Percentiles rank a stretch among this genome's conserved stretches.
These are phyloP conservation scores for Crenichthys baileyi DNA, from an alignment of 2,797 vertebrate genomes.

Conservation along the genomic window DNA sequence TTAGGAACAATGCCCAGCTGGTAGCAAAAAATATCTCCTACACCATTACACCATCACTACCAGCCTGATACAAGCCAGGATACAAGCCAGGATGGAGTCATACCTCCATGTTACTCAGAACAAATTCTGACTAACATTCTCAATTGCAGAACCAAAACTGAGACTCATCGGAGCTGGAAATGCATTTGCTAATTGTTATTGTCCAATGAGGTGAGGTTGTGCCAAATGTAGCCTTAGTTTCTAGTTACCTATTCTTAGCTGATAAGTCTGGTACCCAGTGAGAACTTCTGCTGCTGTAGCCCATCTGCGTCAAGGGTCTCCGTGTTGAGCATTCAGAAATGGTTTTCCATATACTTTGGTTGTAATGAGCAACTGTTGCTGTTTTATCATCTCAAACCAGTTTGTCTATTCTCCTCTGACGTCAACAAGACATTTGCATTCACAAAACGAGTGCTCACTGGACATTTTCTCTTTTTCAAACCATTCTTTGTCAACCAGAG, in stretches of 20 bases:
- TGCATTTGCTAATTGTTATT: neutral
- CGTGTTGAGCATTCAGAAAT: neutral
- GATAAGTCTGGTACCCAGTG: too few relatives aligned
- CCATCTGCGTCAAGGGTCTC: neutral
- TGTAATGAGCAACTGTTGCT: neutral
- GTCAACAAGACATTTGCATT: neutral
- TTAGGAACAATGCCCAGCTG: neutral
- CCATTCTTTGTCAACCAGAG: too few relatives aligned
- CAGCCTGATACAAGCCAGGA: neutral
- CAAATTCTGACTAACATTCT: neutral
- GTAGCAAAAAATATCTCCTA: neutral
- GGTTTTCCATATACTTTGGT: neutral
- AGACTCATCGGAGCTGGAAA: neutral
- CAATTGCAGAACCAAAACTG: neutral
- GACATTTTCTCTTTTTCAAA: neutral
- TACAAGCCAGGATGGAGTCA: neutral
- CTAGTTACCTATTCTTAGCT: too few relatives aligned
- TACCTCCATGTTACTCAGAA: neutral
- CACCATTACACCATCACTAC: neutral
- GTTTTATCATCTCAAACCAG: neutral
- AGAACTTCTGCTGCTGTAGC: too few relatives aligned
- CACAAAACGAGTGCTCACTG: neutral
- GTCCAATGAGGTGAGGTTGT: neutral
- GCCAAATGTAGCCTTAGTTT: neutral
- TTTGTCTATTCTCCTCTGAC: neutral